Conservation (phyloP, 2,888 invertebrate species). For the Danaus chrysippus region DNA sequence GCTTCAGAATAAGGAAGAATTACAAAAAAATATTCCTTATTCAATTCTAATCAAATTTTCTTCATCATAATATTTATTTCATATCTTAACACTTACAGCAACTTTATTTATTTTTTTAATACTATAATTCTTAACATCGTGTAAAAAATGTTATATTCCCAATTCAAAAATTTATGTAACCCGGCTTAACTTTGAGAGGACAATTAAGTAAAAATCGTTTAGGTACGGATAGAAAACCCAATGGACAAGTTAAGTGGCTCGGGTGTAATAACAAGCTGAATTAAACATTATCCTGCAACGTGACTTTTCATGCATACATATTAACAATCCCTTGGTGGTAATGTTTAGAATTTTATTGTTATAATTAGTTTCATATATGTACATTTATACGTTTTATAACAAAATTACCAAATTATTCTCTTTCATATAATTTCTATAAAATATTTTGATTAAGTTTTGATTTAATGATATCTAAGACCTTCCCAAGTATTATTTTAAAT, state of each 20-base stretch:
- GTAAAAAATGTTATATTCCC: too few species aligned
- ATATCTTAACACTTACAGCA: not conserved
- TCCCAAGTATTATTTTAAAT: too few species aligned
- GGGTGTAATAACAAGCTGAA: slow-evolving; percentile 35
- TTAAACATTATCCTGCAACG: slow-evolving; percentile 40
- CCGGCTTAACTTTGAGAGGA: too few species aligned
- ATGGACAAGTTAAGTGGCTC: slow-evolving; percentile 32
- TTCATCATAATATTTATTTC: slow-evolving; percentile 3
- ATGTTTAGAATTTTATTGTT: not conserved
- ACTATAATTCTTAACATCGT: too few species aligned
- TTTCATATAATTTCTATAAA: too few species aligned
- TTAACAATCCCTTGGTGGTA: slow-evolving; percentile 27
- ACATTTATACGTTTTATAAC: too few species aligned
- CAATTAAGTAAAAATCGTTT: slow-evolving; percentile 3
- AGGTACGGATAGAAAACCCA: slow-evolving; percentile 7
- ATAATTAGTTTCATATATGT: not conserved
- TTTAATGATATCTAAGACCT: too few species aligned
- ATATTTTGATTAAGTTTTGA: too few species aligned
- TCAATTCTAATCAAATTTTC: slow-evolving; percentile 4
- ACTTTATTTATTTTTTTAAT: too few species aligned
- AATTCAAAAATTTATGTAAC: too few species aligned
- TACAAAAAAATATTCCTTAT: slow-evolving; percentile 40
- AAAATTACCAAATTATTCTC: too few species aligned
- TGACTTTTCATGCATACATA: slow-evolving; percentile 36
- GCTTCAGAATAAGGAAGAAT: slow-evolving; percentile 57